phyloP scores from a whole-genome alignment of 1,140 invertebrate genomes.

The Zaprionus camerounensis region DNA sequence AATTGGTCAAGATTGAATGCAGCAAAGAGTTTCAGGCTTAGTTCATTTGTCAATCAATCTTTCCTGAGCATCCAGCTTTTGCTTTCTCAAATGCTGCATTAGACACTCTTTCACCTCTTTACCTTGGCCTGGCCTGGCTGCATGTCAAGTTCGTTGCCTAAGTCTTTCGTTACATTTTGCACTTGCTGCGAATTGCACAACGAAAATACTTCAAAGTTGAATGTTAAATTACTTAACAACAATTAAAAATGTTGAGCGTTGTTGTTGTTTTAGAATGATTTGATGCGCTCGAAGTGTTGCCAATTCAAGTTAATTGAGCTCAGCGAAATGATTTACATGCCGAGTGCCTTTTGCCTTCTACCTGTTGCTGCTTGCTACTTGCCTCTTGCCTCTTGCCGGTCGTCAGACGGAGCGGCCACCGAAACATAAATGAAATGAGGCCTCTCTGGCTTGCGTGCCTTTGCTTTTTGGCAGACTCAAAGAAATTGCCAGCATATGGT shows the following conservation, averaged over 20 bases:
- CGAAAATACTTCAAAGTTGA: slow-evolving; percentile 46
- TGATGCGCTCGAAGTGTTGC: slow-evolving; percentile 72
- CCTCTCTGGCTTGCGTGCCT: slow-evolving; percentile 12
- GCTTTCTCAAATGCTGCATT: background rate
- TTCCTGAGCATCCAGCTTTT: background rate
- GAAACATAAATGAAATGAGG: slow-evolving; percentile 15
- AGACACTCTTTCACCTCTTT: slow-evolving; percentile 11
- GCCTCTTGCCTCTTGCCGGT: background rate
- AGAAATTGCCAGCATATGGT: slow-evolving; percentile 41
- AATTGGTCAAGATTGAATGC: background rate
- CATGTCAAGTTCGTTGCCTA: slow-evolving; percentile 71
- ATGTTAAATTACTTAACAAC: slow-evolving; percentile 70
- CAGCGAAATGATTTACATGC: slow-evolving; percentile 63
- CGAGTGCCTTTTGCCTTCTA: slow-evolving; percentile 6
- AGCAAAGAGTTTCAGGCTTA: too few species aligned
- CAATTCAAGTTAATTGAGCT: slow-evolving; percentile 65
- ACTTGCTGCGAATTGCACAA: slow-evolving; percentile 40
- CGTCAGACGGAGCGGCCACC: background rate
- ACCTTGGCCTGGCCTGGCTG: slow-evolving; percentile 8
- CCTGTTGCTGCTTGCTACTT: slow-evolving; percentile 12
- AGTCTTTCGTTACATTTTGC: slow-evolving; percentile 68
- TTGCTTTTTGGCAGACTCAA: slow-evolving; percentile 32
- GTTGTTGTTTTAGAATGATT: slow-evolving; percentile 69
- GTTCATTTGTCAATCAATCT: too few species aligned
- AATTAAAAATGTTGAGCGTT: slow-evolving; percentile 59